phyloP scores from a whole-genome alignment of 2,888 invertebrate species.

The Thymelicus lineola region DNA sequence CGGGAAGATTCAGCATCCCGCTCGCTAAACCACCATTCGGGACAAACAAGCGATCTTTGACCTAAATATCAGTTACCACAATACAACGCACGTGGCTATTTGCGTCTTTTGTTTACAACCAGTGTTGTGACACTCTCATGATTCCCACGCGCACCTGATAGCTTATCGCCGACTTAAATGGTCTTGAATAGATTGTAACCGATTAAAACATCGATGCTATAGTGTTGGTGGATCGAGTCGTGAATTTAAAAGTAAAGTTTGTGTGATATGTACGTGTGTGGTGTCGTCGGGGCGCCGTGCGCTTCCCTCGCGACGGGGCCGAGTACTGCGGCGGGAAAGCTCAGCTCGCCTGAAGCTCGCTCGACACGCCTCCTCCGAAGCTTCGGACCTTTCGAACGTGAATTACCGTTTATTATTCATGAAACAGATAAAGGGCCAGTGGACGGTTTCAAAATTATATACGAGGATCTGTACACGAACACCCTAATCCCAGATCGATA shows the following conservation, averaged over 20 bases:
- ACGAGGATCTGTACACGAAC: background rate
- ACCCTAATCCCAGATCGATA: background rate
- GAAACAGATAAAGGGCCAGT: conserved; percentile 7
- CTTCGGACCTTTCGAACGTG: conserved; percentile 6
- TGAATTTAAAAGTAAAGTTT: conserved; percentile 38
- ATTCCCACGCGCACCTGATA: background rate
- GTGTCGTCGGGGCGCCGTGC: conserved; percentile 40
- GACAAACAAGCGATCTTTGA: conserved; percentile 13
- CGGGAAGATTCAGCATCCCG: background rate
- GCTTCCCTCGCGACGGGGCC: conserved; percentile 38
- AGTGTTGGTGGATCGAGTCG: background rate
- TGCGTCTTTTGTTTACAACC: conserved; percentile 22
- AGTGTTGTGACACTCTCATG: conserved; percentile 12
- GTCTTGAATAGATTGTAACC: background rate
- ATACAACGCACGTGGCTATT: conserved; percentile 22
- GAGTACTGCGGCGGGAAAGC: conserved; percentile 37
- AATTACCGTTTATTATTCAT: conserved; percentile 12
- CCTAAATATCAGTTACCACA: conserved; percentile 26
- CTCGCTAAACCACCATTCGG: background rate
- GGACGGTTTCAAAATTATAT: conserved; percentile 6
- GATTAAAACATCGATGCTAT: background rate
- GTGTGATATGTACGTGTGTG: conserved; percentile 26
- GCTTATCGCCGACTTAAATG: too few relatives aligned
- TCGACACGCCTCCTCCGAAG: conserved; percentile 12
- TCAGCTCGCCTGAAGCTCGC: conserved; percentile 1